A percentile compares a stretch with the other conserved stretches of the same genome.
These are phyloP conservation scores for Eidolon dupreanum DNA, from an alignment of 2,797 vertebrate species.

Conservation along the genomic window DNA sequence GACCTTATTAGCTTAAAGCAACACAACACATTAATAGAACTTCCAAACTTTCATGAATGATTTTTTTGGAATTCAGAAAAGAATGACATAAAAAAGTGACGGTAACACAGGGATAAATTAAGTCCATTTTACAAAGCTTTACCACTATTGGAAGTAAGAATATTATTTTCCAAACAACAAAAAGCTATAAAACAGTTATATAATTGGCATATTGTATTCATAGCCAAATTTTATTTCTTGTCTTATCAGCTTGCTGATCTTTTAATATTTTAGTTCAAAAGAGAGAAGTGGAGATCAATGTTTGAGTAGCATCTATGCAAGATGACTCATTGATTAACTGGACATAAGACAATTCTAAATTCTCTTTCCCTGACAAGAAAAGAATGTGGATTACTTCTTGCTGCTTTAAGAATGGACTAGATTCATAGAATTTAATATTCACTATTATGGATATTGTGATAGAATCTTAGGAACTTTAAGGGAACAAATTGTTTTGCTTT, in stretches of 20 bases:
- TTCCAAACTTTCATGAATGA: not conserved
- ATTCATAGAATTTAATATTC: not conserved
- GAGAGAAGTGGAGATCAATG: not conserved
- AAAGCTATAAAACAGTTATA: conserved; percentile 33
- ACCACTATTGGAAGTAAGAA: not conserved
- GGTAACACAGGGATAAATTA: conserved; percentile 2
- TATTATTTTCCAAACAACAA: not conserved
- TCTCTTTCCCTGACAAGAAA: conserved; percentile 15
- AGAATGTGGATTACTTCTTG: not conserved
- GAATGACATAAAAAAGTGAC: not conserved
- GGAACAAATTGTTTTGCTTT: conserved; percentile 32
- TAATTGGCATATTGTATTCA: conserved; percentile 28
- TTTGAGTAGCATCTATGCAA: conserved; percentile 18
- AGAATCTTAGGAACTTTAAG: not conserved
- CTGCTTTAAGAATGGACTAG: not conserved
- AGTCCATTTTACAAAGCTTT: not conserved
- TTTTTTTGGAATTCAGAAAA: conserved; percentile 43
- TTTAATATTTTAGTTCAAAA: conserved; percentile 56
- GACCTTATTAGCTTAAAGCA: conserved; percentile 13
- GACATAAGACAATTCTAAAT: conserved; percentile 30
- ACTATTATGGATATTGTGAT: not conserved
- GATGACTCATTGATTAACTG: conserved; percentile 6
- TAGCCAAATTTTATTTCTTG: conserved; percentile 7
- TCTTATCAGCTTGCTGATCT: conserved; percentile 5
- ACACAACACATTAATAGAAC: not conserved